Percentiles rank a stretch among this genome's conserved stretches.
These are phyloP conservation scores for Spheniscus mendiculus DNA, from an alignment of 2,113 vertebrate species.

Conservation along the genomic window DNA sequence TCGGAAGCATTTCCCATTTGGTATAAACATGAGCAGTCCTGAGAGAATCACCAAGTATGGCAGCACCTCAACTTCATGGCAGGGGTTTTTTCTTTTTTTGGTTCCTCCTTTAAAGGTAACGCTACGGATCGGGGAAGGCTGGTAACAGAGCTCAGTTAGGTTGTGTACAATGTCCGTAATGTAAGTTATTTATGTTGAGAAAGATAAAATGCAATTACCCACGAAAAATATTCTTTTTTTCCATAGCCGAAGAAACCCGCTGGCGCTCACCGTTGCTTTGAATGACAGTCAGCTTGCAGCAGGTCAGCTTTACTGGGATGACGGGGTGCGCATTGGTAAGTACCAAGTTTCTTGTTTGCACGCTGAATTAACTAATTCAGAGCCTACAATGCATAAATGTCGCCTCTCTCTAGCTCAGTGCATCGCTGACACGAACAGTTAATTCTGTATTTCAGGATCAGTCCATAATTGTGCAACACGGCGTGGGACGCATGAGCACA, in stretches of 20 bases:
- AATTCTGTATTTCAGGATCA: neutral
- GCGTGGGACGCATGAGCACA: too few species aligned
- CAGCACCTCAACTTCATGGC: neutral
- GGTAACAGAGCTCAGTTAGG: too few species aligned
- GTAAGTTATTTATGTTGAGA: too few species aligned
- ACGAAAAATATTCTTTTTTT: neutral
- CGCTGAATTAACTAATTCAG: neutral
- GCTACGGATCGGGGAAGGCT: neutral
- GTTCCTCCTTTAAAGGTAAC: neutral
- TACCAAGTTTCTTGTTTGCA: neutral
- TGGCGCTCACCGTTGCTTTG: constrained; percentile 82
- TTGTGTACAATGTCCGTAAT: too few species aligned
- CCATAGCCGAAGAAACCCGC: constrained; percentile 78
- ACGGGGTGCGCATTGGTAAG: constrained; percentile 85
- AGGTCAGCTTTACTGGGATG: constrained; percentile 87
- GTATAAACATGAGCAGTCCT: neutral
- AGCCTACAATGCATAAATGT: neutral
- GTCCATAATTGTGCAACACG: too few species aligned
- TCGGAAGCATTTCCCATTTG: neutral
- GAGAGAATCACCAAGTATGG: too few species aligned
- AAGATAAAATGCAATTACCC: too few species aligned
- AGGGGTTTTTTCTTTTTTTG: too few species aligned
- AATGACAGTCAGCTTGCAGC: constrained; percentile 66
- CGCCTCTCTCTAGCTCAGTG: too few species aligned
- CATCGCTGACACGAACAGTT: too few species aligned